Evolutionary conservation across 2,113 vertebrate species (phyloP).

Genomic region (Edolisoma coerulescens): DNA sequence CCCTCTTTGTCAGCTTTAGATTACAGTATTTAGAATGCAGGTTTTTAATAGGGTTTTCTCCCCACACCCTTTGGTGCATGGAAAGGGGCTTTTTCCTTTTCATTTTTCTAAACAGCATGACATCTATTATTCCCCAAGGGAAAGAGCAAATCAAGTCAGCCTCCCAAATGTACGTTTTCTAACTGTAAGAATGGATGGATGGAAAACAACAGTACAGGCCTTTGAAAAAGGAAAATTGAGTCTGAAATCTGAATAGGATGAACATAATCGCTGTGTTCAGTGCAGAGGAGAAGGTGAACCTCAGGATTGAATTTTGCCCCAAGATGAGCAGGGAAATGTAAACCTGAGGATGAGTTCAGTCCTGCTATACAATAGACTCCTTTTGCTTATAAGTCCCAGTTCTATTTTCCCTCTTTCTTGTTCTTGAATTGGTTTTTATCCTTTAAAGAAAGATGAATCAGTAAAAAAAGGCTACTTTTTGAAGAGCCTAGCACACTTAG

Average conservation of each 20-base stretch:
- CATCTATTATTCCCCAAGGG: neutral
- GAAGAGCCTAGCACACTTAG: neutral
- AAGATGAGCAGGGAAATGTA: neutral
- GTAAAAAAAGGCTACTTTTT: neutral
- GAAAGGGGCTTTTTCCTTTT: neutral
- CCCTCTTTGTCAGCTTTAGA: neutral
- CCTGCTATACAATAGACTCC: neutral
- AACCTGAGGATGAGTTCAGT: neutral
- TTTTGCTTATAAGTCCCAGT: neutral
- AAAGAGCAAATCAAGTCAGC: constrained; percentile 13
- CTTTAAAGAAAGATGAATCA: neutral
- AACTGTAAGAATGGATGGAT: neutral
- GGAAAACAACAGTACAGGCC: constrained; percentile 2
- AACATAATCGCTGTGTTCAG: neutral
- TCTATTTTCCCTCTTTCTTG: neutral
- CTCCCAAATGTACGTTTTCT: neutral
- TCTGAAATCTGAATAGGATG: constrained; percentile 17
- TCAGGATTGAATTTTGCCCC: neutral
- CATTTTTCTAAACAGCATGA: neutral
- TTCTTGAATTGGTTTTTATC: neutral
- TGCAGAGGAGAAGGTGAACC: neutral
- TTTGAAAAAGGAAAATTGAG: constrained; percentile 11
- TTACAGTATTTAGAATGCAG: neutral
- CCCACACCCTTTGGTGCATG: neutral
- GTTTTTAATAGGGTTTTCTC: neutral